Evolutionary conservation across 2,888 invertebrate genomes (phyloP), one percentile per base, ranked within the genome.

Genomic region (Hirtodrosophila duncani): DNA sequence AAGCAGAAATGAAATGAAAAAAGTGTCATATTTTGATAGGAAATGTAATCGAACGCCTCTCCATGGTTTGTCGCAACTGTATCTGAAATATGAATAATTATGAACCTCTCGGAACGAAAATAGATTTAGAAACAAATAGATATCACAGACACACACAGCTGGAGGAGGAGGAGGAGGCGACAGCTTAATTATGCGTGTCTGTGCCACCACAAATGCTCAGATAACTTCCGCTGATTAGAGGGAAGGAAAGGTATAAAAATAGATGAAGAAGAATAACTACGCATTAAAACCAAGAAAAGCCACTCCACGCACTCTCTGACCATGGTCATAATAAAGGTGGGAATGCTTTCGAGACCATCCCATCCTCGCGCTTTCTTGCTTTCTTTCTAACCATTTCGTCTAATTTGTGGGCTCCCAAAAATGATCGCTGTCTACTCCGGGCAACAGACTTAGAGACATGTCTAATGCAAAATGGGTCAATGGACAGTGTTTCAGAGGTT

Each of bases 211-310:
- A 53, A 63, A 70, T 57, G 67, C 57, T 49, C 41, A 64, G 69
- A 72, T 74, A 51, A 64, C 81, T 78, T 77, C 75, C 75, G 75
- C 81, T 63, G 79, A 81, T 77, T 81, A 79, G 58, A 67, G 14
- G 34, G 55, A 26, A 55, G 34, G 53, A 68, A 60, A 39, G 60
- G 53, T 55, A 59, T 45, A 46, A 46, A 29, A 9, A 17, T 24
- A 37, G 13, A 20, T 20, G 49, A 36, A 44, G 37, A n/a, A 31
- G 31, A 33, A 48, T 43, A 58, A 48, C 36, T 24, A 42, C 17
- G 39, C 39, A 46, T 24, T 23, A 57, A 27, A 57, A 53, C 52
- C 50, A 41, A 43, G 33, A 52, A 41, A 50, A 36, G 37, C 59
- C 52, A 75, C n/a, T n/a, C n/a, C n/a, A n/a, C n/a, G n/a, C n/a